phyloP scores from a whole-genome alignment of 2,797 vertebrate species.

The Poliocrania exsul region DNA sequence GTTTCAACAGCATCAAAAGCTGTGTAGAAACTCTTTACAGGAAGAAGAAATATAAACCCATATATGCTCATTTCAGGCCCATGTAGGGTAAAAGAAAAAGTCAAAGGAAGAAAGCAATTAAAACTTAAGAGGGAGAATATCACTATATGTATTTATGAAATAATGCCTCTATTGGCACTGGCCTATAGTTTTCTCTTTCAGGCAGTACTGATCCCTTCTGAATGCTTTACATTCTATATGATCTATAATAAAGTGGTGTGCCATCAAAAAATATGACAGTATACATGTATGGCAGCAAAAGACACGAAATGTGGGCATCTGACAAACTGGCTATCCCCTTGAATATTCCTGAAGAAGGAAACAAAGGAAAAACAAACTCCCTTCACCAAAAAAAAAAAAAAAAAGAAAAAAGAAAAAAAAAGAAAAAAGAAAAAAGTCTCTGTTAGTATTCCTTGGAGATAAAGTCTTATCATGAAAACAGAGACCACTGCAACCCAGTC shows the following conservation, averaged over 20 bases:
- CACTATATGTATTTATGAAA: not conserved
- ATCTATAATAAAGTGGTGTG: not conserved
- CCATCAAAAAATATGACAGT: not conserved
- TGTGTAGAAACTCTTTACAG: not conserved
- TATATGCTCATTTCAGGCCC: not conserved
- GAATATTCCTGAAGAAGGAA: not conserved
- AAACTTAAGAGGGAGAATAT: not conserved
- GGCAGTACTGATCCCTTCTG: not conserved
- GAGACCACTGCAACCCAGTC: not conserved
- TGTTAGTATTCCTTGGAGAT: not conserved
- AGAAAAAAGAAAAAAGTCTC: not conserved
- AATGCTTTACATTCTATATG: not conserved
- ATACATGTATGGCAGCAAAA: not conserved
- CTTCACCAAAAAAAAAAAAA: not conserved
- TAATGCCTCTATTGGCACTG: not conserved
- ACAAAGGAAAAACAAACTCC: not conserved
- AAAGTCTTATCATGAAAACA: constrained; percentile 7
- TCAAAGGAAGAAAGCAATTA: not conserved
- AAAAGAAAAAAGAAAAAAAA: not conserved
- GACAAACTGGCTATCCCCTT: not conserved
- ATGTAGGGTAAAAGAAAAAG: not conserved
- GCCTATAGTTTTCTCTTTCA: not conserved
- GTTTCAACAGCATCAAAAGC: not conserved
- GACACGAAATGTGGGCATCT: not conserved
- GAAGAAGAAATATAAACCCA: not conserved